Evolutionary conservation across 2,113 vertebrate species (phyloP), one percentile per base, ranked within the genome.

Genomic region (Nibea coibor): DNA sequence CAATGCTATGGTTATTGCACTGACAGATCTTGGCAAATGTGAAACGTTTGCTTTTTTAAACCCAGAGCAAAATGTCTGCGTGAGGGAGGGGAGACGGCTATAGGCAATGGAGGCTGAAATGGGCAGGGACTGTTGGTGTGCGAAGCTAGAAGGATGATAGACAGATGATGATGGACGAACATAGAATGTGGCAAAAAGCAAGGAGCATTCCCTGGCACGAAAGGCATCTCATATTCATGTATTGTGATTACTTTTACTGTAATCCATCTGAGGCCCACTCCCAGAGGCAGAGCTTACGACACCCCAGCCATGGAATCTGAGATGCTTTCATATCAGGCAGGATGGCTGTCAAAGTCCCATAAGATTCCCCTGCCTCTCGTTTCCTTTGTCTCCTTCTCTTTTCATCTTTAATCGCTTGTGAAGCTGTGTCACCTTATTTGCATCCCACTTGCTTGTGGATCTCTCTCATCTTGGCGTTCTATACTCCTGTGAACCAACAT

Each of bases 401-500:
- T 91, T 93, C 91, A 93, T 92, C 90, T 93, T 84, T 92, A 91
- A 94, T 91, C 71, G 72, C 86, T 87, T 31, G 75, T 54, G 84
- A 83, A 80, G 78, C 81, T 83, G 57, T 58, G 75, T 83, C 89
- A 72, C 75, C 79, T 83, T 84, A 91, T 95, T 95, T 94, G 91
- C 91, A 88, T 94, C 85, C 80, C 67, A 63, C 75, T 89, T 81
- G 85, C 82, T 84, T 80, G 79, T 84, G 66, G 66, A 87, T 90
- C 83, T 51, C 73, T 87, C 81, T 78, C 75, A 87, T 87, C 87
- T 73, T 43, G 56, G 69, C 31, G 72, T 79, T 73, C 71, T 75
- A 72, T 68, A 74, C 75, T 87, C 56, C 78, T 19, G 53, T 78
- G 74, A 76, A 78, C 84, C 61, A 76, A 77, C 62, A 70, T 66